Evolutionary conservation across 2,113 vertebrate genomes (phyloP), one percentile per base, ranked within the genome.

Genomic region (Spea multiplicata): DNA sequence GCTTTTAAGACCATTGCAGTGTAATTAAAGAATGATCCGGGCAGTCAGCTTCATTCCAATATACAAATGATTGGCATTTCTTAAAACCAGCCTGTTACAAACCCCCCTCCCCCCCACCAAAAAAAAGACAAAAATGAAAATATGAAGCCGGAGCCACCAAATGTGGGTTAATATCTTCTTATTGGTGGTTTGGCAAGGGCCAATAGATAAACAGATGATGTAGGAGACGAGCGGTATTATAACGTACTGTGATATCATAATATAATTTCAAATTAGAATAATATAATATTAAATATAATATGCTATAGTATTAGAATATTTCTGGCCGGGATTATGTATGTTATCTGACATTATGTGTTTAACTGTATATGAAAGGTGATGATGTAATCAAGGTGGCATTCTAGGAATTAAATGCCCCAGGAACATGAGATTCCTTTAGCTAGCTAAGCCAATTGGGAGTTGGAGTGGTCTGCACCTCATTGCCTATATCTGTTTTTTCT

Each of bases 81-180:
- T 30, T 30, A 30, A 30, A 30, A 30, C 30, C 30, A 30, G 30
- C 30, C 30, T 30, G 30, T 30, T 30, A 30, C 30, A 30, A 30
- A 1, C 30, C 30, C 30, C 3, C n/a, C n/a, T n/a, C n/a, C n/a
- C 44, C 44, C 30, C 44, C 52, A 70, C n/a, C 49, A 59, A 59
- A 59, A 8, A 12, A 12, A 59, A 5, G 14, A 59, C 14, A 59
- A 59, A 59, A 59, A 59, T 10, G 50, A 59, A 70, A 62, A 55
- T 62, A 77, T 48, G 16, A 66, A 70, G 53, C 52, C 66, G 16
- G 48, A n/a, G 68, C 66, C 17, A 69, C n/a, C 30, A 53, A 52
- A 78, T 78, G 46, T 78, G 76, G 76, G 67, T 78, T 78, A 65
- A 78, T 65, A 77, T 71, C 67, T 64, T 78, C 76, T 78, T 71